Evolutionary conservation across 2,113 vertebrate species (phyloP), one percentile per base, ranked within the genome.

Genomic region (Notiomystis cincta): DNA sequence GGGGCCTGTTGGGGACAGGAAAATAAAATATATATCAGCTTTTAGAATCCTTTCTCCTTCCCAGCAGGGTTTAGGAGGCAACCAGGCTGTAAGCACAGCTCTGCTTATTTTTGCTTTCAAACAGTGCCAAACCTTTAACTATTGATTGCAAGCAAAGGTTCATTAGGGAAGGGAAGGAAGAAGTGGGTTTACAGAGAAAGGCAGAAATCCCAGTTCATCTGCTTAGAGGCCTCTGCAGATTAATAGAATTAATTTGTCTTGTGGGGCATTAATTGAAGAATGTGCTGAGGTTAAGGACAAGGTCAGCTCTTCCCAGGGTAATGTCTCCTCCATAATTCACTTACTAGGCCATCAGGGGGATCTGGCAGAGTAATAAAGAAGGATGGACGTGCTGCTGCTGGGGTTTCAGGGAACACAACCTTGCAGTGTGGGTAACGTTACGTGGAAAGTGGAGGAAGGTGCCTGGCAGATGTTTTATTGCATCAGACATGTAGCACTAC

Each of bases 241-340:
- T 94, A 90, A 96, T 76, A 65, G 83, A 95, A 94, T 95, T 94
- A 90, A 95, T 97, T 95, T 87, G 64, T 87, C 84, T 87, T 67
- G 44, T 6, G 14, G 72, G 77, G 69, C 87, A 93, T 94, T 97
- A 97, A 97, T 94, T 97, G 92, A 92, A 94, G 87, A 82, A 89
- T 82, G 82, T 95, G 88, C 91, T 90, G 76, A 94, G 94, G 95
- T 89, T 91, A 95, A 96, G 89, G 87, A 95, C 91, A 96, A 97
- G 92, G 93, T 94, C 94, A 96, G 57, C 82, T 95, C 76, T 82
- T 89, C 70, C 53, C 50, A 18, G 80, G 40, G 61, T 86, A 51
- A 80, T 77, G 62, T 70, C 92, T 95, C 82, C 62, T 93, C 72
- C 92, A 82, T 95, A 95, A 96, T 95, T 96, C 96, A 84, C 93